Base-by-base conservation (phyloP, 2,113 vertebrate species). In the Pachypanchax playfairii region DNA sequence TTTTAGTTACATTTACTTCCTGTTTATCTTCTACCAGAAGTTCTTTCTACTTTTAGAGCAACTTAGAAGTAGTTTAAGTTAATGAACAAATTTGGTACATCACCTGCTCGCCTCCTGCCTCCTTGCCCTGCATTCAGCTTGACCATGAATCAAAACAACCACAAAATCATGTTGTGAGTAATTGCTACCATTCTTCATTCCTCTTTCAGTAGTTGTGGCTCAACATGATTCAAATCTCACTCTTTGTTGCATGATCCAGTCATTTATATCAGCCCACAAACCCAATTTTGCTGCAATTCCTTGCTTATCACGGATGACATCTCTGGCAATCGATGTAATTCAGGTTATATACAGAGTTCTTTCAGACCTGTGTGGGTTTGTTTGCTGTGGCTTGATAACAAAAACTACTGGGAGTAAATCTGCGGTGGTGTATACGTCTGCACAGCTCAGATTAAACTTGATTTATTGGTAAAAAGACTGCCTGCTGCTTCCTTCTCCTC, bases 381-480 rank as follows among this genome's bases (percentile, higher is more conserved):
- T 55, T 77, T 77, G 60, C 52, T 59, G 50, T 52, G 55, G 55
- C 39, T 65, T 65, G 87, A 89, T 89, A 87, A 85, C 66, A 62
- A 79, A 71, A 44, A 56, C 75, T 59, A 59, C 49, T 60, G 73
- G 61, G 69, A 79, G 64, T 85, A 73, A 75, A 85, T 76, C 69
- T 72, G 62, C 43, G 56, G 49, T 41, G 59, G 47, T 63, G 73
- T 67, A 69, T 26, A 7, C 33, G 39, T 65, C 88, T 91, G 88
- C 87, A 79, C 75, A 73, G 79, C 82, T 70, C 70, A 78, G 87
- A 89, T 91, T 89, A 88, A 86, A 86, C 78, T 82, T 69, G 71
- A 86, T 86, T 85, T 87, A 83, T 87, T 70, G 43, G 75, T 46
- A 59, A 43, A 33, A 44, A 47, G 66, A 73, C 74, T 62, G 56